Percentiles rank a stretch among this genome's conserved stretches.
Conservation (phyloP, 2,113 vertebrate species). For the Oryzias curvinotus region DNA sequence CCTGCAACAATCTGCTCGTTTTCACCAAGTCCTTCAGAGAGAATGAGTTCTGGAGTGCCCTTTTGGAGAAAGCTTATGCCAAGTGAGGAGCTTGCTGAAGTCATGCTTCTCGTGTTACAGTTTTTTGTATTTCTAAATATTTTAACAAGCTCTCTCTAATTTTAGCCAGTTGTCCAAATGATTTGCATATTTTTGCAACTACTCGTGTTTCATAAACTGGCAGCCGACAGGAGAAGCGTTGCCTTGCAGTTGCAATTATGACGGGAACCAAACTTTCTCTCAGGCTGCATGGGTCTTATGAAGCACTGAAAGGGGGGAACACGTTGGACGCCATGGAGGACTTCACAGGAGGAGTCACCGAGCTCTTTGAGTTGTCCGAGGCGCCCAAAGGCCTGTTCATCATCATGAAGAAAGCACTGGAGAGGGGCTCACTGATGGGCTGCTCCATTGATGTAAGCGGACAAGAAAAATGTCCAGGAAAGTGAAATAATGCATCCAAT, state of each 20-base stretch:
- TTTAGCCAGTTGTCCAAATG: neutral
- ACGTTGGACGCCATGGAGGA: slow-evolving; percentile 98
- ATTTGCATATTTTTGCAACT: neutral
- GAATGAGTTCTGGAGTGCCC: slow-evolving; percentile 98
- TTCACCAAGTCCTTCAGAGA: slow-evolving; percentile 95
- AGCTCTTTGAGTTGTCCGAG: slow-evolving; percentile 91
- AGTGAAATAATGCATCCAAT: neutral
- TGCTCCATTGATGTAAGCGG: slow-evolving; percentile 94
- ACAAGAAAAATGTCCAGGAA: neutral
- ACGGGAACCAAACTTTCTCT: slow-evolving; percentile 34
- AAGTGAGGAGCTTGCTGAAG: slow-evolving; percentile 80
- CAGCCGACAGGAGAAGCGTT: slow-evolving; percentile 2
- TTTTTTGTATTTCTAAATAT: no score
- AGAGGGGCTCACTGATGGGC: slow-evolving; percentile 96
- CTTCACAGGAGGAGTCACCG: slow-evolving; percentile 95
- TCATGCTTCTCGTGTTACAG: neutral
- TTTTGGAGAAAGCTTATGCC: slow-evolving; percentile 97
- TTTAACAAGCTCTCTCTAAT: neutral
- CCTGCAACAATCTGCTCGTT: slow-evolving; percentile 89
- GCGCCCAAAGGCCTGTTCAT: slow-evolving; percentile 88
- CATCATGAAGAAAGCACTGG: slow-evolving; percentile 93
- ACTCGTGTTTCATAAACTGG: slow-evolving; percentile 16
- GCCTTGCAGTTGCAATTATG: neutral
- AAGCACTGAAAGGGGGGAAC: slow-evolving; percentile 95
- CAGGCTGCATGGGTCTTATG: slow-evolving; percentile 95